phyloP scores from a whole-genome alignment of 2,797 vertebrate species.

The Myoxocephalus aenaeus region DNA sequence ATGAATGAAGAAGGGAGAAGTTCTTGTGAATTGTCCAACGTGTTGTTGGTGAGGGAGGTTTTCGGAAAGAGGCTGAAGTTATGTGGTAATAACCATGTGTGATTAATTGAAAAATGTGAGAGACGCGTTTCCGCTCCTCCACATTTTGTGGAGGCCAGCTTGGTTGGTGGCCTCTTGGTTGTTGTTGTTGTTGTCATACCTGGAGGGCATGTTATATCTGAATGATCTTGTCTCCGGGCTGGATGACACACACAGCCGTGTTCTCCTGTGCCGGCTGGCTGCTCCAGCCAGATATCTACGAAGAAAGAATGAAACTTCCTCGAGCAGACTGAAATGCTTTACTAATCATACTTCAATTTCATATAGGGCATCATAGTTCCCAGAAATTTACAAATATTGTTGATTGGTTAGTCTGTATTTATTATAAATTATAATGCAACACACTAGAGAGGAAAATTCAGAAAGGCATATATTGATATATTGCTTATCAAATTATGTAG shows the following conservation, averaged over 20 bases:
- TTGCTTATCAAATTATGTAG: neutral
- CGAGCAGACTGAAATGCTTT: neutral
- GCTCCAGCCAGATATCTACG: neutral
- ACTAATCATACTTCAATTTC: neutral
- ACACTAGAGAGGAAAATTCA: neutral
- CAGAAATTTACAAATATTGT: neutral
- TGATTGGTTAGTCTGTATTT: neutral
- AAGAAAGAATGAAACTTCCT: neutral
- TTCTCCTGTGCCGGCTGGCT: neutral
- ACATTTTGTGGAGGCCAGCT: neutral
- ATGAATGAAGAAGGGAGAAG: neutral
- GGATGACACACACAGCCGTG: neutral
- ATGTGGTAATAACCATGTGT: neutral
- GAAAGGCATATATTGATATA: neutral
- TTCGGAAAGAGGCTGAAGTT: neutral
- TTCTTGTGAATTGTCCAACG: neutral
- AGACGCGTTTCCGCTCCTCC: neutral
- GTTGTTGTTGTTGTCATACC: neutral
- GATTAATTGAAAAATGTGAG: neutral
- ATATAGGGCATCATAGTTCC: neutral
- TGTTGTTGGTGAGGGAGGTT: neutral
- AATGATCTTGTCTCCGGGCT: neutral
- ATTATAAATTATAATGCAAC: neutral
- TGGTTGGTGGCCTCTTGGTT: accelerated
- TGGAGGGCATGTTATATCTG: neutral